Conservation (phyloP, 2,113 vertebrate genomes). For the Salvator merianae region DNA sequence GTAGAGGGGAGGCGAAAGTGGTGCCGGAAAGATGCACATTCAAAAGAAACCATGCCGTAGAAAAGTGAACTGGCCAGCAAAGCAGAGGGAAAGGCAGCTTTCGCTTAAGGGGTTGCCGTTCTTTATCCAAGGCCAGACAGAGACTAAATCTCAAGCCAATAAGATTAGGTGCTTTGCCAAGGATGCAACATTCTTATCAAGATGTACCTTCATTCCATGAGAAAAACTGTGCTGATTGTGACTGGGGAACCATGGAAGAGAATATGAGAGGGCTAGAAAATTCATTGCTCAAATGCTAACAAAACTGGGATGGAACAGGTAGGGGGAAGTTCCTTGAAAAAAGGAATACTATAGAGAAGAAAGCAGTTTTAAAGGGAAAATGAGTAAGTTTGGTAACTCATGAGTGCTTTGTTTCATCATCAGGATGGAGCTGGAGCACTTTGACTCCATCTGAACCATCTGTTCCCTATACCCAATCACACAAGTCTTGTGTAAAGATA, state of each 20-base stretch:
- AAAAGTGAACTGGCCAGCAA: background rate
- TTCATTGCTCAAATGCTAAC: background rate
- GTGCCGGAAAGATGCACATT: background rate
- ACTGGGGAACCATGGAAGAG: background rate
- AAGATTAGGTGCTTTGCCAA: background rate
- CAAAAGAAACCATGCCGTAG: too few relatives aligned
- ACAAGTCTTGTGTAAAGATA: too few relatives aligned
- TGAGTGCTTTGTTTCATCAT: background rate
- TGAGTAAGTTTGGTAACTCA: background rate
- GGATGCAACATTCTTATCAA: background rate
- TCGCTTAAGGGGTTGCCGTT: background rate
- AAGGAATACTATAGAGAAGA: background rate
- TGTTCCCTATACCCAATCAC: background rate
- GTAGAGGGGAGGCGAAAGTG: background rate
- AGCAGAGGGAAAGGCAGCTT: background rate
- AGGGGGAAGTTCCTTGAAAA: background rate
- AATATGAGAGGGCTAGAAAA: background rate
- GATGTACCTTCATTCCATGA: background rate
- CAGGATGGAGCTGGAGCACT: background rate
- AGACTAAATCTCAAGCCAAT: background rate
- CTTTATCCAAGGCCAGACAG: background rate
- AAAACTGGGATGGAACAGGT: background rate
- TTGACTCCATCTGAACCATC: background rate
- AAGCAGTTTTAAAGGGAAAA: background rate
- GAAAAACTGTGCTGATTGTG: background rate